Evolutionary conservation across 2,113 vertebrate genomes (phyloP), one percentile per base, ranked within the genome.

Genomic region (Danionella cerebrum): DNA sequence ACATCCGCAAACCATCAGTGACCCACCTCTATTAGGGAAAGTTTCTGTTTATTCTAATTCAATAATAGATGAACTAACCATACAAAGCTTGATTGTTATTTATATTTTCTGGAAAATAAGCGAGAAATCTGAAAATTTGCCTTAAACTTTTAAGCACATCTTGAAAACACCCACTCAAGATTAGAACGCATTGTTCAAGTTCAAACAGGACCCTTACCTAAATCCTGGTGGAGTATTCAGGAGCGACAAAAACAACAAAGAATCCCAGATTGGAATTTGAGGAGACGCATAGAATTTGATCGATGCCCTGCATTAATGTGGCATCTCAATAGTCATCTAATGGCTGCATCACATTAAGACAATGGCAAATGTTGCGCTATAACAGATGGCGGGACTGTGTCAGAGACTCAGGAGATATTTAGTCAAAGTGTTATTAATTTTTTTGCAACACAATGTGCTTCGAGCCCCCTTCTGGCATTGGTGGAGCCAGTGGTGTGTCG

Each of bases 361-460:
- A 85, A 76, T 82, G 65, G 71, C 75, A 78, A 80, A 79, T 54
- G 53, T 86, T 86, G 82, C 75, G 81, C 76, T 70, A 75, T 65
- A 87, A 82, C 88, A 89, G 86, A 89, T 89, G 88, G 86, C 73
- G 81, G 80, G 81, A 81, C 83, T 82, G 71, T 83, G 79, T 85
- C 38, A 72, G 78, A 57, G 79, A 83, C 83, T 84, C 86, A 85
- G 82, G 80, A 88, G 87, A 82, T 83, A 87, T 89, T 88, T 89
- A 88, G 89, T 89, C 87, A 88, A 89, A 84, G 80, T 62, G 81
- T 86, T 89, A 88, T 88, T 88, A 87, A 88, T 89, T 86, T 87
- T 87, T 86, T 87, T 85, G n/a, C 76, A 84, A 84, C 84, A 86
- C 79, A 78, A 86, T 83, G 79, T 83, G 83, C 82, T 85, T 82